Conservation (phyloP, 92 coral and sea anemone genomes). For the Paramuricea clavata region DNA sequence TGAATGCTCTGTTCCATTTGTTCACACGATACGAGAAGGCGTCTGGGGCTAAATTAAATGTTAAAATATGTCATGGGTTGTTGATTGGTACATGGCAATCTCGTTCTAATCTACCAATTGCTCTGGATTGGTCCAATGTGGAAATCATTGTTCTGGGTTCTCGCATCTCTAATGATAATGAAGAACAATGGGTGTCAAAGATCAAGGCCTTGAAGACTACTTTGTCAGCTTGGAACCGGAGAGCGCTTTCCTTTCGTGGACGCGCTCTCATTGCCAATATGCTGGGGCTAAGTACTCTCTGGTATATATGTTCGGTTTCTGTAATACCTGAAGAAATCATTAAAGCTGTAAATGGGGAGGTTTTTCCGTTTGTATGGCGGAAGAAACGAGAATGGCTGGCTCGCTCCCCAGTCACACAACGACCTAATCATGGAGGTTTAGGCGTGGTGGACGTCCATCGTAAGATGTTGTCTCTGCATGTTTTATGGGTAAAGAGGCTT, state of each 20-base stretch:
- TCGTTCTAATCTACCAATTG: neutral
- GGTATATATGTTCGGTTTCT: neutral
- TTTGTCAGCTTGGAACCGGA: too few species aligned
- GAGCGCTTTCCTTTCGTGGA: conserved; percentile 13
- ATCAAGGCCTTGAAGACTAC: conserved; percentile 22
- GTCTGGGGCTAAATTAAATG: conserved; percentile 27
- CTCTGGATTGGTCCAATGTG: neutral
- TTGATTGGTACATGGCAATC: conserved; percentile 6
- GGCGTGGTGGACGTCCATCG: conserved; percentile 4
- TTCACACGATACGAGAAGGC: neutral
- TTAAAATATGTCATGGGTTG: conserved; percentile 5
- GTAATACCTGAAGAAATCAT: neutral
- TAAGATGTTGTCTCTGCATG: conserved; percentile 1
- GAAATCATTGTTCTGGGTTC: conserved; percentile 33
- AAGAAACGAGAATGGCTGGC: conserved; percentile 9
- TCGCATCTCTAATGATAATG: neutral
- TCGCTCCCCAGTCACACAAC: neutral
- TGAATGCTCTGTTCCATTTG: neutral
- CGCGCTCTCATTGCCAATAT: conserved; percentile 27
- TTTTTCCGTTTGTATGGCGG: too few species aligned
- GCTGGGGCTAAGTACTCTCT: conserved; percentile 2
- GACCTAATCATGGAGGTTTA: neutral
- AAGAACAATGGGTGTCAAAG: too few species aligned
- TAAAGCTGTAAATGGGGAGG: neutral
- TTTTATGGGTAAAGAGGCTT: conserved; percentile 37